These are phyloP conservation scores for Eupeodes corollae DNA, from an alignment of 1,140 invertebrate genomes.

Conservation along the genomic window DNA sequence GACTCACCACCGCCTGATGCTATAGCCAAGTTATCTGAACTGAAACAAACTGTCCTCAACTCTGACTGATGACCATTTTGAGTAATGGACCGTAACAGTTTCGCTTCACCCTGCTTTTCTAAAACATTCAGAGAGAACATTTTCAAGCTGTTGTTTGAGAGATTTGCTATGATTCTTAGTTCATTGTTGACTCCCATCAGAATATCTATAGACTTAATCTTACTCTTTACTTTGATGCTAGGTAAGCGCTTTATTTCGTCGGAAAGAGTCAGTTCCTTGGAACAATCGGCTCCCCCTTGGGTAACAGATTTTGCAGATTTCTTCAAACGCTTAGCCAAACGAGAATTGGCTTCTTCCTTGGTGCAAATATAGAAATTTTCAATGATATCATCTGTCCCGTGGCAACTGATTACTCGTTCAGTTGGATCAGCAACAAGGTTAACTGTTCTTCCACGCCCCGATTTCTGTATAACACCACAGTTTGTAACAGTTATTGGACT, in stretches of 20 bases:
- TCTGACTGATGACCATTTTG: conserved; percentile 78
- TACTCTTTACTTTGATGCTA: conserved; percentile 50
- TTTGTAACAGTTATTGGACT: conserved; percentile 61
- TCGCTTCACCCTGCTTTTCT: conserved; percentile 42
- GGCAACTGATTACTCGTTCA: conserved; percentile 62
- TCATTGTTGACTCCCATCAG: conserved; percentile 55
- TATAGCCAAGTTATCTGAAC: conserved; percentile 78
- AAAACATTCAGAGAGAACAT: conserved; percentile 47
- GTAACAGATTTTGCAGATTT: conserved; percentile 41
- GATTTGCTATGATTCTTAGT: conserved; percentile 50
- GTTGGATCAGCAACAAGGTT: conserved; percentile 53
- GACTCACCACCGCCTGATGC: conserved; percentile 75
- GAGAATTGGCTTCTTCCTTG: conserved; percentile 58
- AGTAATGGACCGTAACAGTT: conserved; percentile 42
- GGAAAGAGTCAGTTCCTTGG: conserved; percentile 40
- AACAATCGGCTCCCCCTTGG: conserved; percentile 19
- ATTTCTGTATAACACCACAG: conserved; percentile 63
- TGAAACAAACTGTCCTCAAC: conserved; percentile 75
- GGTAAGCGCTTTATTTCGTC: conserved; percentile 66
- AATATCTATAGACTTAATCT: conserved; percentile 58
- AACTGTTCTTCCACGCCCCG: conserved; percentile 60
- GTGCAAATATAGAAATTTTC: conserved; percentile 76
- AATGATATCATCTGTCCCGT: conserved; percentile 67
- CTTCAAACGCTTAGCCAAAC: conserved; percentile 60
- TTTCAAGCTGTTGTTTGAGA: conserved; percentile 58